Evolutionary conservation across 2,113 vertebrate genomes (phyloP).

Genomic region (Aptenodytes forsteri): DNA sequence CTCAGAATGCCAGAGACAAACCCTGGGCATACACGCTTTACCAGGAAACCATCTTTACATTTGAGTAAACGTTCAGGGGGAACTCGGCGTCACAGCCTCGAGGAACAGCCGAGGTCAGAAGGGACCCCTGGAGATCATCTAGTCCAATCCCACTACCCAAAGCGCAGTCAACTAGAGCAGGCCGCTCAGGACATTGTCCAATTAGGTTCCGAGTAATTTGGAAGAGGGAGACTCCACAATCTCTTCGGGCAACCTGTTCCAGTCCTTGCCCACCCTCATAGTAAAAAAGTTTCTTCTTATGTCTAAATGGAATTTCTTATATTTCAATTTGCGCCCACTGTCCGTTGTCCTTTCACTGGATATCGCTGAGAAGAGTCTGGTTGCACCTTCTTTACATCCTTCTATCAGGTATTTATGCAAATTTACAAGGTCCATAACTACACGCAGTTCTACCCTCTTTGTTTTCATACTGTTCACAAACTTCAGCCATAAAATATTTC

Average conservation of each 20-base stretch:
- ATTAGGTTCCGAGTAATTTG: rapidly evolving
- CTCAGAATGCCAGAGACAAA: not conserved
- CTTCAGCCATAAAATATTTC: not conserved
- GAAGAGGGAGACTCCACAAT: not conserved
- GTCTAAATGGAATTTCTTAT: not conserved
- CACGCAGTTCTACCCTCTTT: not conserved
- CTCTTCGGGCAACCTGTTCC: not conserved
- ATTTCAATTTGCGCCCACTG: not conserved
- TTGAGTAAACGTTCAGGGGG: not conserved
- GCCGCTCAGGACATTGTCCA: not conserved
- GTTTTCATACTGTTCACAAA: not conserved
- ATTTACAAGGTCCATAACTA: not conserved
- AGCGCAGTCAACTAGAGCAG: not conserved
- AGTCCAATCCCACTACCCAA: not conserved
- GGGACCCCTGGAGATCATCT: not conserved
- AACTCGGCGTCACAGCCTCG: not conserved
- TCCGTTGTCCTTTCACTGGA: not conserved
- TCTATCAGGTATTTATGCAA: not conserved
- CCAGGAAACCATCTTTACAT: not conserved
- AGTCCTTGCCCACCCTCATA: not conserved
- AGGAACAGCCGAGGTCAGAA: not conserved
- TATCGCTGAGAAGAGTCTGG: not conserved
- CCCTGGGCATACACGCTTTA: not conserved
- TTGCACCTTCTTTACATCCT: not conserved
- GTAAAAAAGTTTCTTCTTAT: not conserved